Percentiles rank a stretch among this genome's conserved stretches.
phyloP scores from a whole-genome alignment of 2,113 vertebrate genomes.

The Peromyscus californicus region DNA sequence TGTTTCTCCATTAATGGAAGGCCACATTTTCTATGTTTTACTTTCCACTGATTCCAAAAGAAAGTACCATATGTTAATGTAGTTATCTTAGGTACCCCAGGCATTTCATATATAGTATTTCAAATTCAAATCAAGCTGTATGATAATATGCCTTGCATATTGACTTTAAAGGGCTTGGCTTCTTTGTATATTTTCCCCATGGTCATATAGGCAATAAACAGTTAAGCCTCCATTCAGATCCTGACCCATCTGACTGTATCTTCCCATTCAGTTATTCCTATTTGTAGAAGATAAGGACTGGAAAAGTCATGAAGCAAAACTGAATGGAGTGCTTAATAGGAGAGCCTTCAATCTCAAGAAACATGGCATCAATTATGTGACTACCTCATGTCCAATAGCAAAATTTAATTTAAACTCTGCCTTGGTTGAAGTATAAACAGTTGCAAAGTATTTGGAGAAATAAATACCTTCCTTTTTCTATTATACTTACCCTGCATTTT shows the following conservation, averaged over 20 bases:
- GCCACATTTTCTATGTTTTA: background rate
- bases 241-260: background rate
- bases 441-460: background rate
- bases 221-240: background rate
- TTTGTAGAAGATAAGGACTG: background rate
- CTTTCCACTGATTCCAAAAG: background rate
- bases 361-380: background rate
- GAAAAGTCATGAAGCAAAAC: background rate
- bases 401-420: background rate
- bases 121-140: background rate
- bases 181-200: background rate
- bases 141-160: background rate
- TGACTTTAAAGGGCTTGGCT: background rate
- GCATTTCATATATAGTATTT: slow-evolving; percentile 11
- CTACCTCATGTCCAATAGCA: background rate
- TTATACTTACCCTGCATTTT: background rate
- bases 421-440: background rate
- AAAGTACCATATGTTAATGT: background rate
- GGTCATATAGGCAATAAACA: background rate
- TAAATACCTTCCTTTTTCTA: background rate
- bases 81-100: background rate
- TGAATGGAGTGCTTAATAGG: background rate
- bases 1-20: background rate
- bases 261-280: background rate
- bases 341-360: background rate